phyloP scores from a whole-genome alignment of 1,140 invertebrate species.

The Drosophila varians region DNA sequence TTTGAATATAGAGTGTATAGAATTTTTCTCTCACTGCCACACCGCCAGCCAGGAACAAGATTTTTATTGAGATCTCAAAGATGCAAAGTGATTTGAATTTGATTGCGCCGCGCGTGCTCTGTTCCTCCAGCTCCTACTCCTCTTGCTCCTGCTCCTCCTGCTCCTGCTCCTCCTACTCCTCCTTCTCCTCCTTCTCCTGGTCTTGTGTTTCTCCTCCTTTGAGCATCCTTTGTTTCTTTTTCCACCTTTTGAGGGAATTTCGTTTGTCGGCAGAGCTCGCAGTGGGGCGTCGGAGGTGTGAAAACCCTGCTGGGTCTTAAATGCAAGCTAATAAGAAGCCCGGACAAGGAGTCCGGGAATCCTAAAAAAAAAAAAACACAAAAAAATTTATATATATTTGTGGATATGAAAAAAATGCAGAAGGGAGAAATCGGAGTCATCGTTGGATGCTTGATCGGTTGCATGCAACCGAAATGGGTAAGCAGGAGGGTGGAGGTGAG shows the following conservation, averaged over 20 bases:
- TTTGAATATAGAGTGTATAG: too few relatives aligned
- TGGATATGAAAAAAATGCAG: not conserved
- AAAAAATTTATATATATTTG: not conserved
- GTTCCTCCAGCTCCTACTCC: not conserved
- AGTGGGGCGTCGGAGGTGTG: conserved; percentile 82
- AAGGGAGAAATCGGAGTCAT: conserved; percentile 12
- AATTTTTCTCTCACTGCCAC: conserved; percentile 1
- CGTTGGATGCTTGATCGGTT: conserved; percentile 41
- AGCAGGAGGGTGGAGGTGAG: not conserved
- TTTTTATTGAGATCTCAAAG: conserved; percentile 82
- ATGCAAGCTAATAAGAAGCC: conserved; percentile 83
- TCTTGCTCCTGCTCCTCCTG: not conserved
- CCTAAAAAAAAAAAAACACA: not conserved
- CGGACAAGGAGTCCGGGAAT: too few relatives aligned
- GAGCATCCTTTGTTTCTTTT: conserved; percentile 18
- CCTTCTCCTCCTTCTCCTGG: conserved; percentile 11
- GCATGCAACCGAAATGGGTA: conserved; percentile 48
- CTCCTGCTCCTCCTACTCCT: not conserved
- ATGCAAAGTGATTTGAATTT: conserved; percentile 82
- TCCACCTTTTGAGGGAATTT: conserved; percentile 22
- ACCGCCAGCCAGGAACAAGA: conserved; percentile 30
- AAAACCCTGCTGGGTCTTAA: conserved; percentile 83
- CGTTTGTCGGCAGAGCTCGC: conserved; percentile 26
- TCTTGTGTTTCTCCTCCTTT: not conserved
- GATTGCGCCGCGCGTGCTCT: conserved; percentile 75